These are phyloP conservation scores for Zootermopsis nevadensis DNA, from an alignment of 2,888 invertebrate species.

Conservation along the genomic window DNA sequence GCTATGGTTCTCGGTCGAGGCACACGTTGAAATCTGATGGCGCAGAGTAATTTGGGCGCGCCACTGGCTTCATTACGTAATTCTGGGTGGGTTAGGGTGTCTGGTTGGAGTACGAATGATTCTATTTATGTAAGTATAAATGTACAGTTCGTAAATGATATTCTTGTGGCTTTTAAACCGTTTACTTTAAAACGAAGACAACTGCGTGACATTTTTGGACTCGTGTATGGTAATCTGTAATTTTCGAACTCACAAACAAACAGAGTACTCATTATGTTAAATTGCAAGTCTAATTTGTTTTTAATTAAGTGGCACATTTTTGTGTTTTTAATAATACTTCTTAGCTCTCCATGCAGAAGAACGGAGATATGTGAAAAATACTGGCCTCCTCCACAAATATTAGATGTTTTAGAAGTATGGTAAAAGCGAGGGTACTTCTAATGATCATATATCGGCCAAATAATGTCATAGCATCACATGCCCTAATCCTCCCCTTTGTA, in stretches of 20 bases:
- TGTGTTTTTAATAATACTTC: not conserved
- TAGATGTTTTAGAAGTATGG: not conserved
- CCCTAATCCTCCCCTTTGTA: conserved; percentile 3
- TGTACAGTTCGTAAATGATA: not conserved
- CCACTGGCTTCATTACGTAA: not conserved
- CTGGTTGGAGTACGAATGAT: not conserved
- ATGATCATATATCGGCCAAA: too few species aligned
- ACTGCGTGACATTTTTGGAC: too few species aligned
- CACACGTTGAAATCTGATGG: not conserved
- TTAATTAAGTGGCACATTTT: too few species aligned
- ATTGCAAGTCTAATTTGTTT: too few species aligned
- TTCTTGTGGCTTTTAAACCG: not conserved
- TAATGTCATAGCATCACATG: conserved; percentile 20
- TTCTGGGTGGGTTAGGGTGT: conserved; percentile 25
- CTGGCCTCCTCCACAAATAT: not conserved
- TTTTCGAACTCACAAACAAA: too few species aligned
- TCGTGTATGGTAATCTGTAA: too few species aligned
- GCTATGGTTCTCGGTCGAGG: not conserved
- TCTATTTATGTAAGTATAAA: not conserved
- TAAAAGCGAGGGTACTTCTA: not conserved
- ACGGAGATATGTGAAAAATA: not conserved
- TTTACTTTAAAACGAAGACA: not conserved
- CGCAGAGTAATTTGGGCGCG: not conserved
- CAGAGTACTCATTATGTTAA: too few species aligned
- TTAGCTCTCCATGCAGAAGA: not conserved